phyloP scores from a whole-genome alignment of 2,113 vertebrate genomes.

The Hassar affinis region DNA sequence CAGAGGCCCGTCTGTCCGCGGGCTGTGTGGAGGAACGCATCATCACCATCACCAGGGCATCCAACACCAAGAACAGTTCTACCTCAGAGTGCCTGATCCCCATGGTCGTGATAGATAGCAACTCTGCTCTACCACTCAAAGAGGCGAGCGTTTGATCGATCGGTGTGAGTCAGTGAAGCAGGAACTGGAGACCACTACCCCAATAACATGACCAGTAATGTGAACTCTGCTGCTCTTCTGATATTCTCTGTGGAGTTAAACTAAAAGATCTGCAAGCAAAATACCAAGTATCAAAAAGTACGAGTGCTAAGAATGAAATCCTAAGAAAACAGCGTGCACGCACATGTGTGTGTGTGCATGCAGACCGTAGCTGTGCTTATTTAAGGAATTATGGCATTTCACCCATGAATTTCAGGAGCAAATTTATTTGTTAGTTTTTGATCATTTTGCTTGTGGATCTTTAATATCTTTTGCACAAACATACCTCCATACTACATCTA shows the following conservation, averaged over 20 bases:
- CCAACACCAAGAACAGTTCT: slow-evolving; percentile 82
- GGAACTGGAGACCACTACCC: neutral
- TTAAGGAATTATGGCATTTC: neutral
- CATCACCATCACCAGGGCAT: slow-evolving; percentile 86
- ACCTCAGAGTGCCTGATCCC: slow-evolving; percentile 94
- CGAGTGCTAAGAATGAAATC: neutral
- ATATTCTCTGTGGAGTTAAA: neutral
- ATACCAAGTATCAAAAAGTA: neutral
- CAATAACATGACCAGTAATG: slow-evolving; percentile 33
- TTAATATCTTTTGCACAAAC: neutral
- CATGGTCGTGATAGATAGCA: slow-evolving; percentile 94
- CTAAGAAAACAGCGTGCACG: neutral
- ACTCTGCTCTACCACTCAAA: slow-evolving; percentile 98
- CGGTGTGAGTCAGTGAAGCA: neutral
- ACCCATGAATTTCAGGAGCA: neutral
- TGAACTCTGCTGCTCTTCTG: slow-evolving; percentile 34
- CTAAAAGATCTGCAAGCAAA: neutral
- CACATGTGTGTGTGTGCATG: too few relatives aligned
- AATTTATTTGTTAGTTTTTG: neutral
- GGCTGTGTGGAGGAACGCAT: slow-evolving; percentile 97
- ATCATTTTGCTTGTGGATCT: neutral
- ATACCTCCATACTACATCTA: neutral
- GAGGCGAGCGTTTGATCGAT: slow-evolving; percentile 95
- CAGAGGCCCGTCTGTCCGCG: slow-evolving; percentile 90
- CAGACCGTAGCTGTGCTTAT: neutral